Conservation (phyloP, 2,888 invertebrate genomes). For the Acheta domesticus region DNA sequence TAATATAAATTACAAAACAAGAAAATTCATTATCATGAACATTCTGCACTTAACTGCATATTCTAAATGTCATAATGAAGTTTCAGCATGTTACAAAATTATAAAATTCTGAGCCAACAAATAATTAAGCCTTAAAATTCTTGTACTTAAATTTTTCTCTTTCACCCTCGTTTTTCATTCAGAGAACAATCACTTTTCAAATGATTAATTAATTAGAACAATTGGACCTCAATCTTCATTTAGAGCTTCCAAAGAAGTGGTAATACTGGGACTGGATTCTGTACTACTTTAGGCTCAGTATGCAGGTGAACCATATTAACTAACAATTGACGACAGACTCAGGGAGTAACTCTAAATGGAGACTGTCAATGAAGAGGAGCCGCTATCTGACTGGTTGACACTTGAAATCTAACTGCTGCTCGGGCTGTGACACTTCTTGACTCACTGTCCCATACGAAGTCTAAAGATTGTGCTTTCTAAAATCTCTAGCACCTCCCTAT, state of each 20-base stretch:
- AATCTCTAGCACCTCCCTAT: too few relatives aligned
- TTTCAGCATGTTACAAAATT: too few relatives aligned
- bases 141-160: background rate
- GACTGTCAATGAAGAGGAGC: background rate
- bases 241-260: constrained; percentile 3
- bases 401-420: background rate
- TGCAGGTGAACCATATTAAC: background rate
- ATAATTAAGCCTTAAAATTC: background rate
- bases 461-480: too few relatives aligned
- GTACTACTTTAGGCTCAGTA: background rate
- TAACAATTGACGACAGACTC: background rate
- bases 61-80: too few relatives aligned
- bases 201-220: background rate
- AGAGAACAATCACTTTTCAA: constrained; percentile 23
- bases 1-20: too few relatives aligned
- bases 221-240: background rate
- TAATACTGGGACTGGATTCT: constrained; percentile 2
- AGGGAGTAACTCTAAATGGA: background rate
- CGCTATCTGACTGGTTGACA: background rate
- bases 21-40: too few relatives aligned
- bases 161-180: background rate
- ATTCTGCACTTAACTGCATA: too few relatives aligned
- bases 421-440: background rate
- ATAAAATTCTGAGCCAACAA: too few relatives aligned
- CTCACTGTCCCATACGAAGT: too few relatives aligned